phyloP scores from a whole-genome alignment of 2,113 vertebrate genomes.

The Butorides virescens region DNA sequence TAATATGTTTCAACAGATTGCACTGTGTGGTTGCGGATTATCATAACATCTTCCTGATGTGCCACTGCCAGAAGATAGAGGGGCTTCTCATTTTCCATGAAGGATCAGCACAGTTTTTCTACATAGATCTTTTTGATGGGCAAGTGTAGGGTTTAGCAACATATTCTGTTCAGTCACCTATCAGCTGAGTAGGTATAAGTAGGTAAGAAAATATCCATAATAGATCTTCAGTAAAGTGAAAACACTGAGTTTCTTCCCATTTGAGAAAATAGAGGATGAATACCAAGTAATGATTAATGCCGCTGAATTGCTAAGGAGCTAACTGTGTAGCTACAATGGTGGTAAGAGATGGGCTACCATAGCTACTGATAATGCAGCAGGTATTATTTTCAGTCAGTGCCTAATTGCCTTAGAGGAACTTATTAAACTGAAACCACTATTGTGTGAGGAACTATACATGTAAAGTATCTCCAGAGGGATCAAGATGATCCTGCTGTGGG shows the following conservation, averaged over 20 bases:
- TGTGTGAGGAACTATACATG: not conserved
- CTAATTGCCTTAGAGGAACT: constrained; percentile 41
- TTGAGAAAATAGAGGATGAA: not conserved
- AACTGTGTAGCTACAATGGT: not conserved
- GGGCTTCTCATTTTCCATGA: not conserved
- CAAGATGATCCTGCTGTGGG: constrained; percentile 32
- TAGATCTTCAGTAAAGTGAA: not conserved
- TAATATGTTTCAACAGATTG: not conserved
- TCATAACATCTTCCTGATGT: not conserved
- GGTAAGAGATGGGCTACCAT: not conserved
- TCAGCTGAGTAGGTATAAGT: not conserved
- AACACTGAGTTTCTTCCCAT: not conserved
- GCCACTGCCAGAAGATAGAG: not conserved
- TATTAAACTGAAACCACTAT: constrained; percentile 15
- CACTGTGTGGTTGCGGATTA: not conserved
- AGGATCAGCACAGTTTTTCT: not conserved
- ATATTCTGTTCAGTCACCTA: not conserved
- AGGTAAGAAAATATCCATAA: not conserved
- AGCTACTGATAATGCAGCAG: constrained; percentile 15
- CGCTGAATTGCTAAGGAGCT: not conserved
- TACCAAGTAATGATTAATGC: not conserved
- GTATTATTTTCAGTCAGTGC: constrained; percentile 6
- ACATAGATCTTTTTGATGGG: not conserved
- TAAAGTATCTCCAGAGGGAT: constrained; percentile 32
- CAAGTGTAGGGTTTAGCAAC: not conserved